A percentile compares a stretch with the other conserved stretches of the same genome.
Conservation (phyloP, 2,797 vertebrate species). For the Rhinophrynus dorsalis region DNA sequence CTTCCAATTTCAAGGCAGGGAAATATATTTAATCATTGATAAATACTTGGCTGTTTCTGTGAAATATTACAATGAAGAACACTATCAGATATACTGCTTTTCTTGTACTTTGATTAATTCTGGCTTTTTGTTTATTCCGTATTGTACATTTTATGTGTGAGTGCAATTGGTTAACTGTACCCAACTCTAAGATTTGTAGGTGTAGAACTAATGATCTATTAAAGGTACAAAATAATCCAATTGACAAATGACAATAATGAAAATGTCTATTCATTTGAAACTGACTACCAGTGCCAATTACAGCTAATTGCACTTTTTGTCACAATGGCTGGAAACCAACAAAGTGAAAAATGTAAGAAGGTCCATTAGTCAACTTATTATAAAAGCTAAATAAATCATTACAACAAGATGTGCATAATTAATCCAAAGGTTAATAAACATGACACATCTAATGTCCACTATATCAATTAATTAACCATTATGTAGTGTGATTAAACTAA, state of each 20-base stretch:
- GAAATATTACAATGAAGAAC: too few species aligned
- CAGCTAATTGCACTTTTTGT: conserved; percentile 16
- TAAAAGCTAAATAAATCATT: conserved; percentile 21
- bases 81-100: too few species aligned
- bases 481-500: conserved; percentile 15
- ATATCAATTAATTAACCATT: conserved; percentile 31
- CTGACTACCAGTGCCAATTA: neutral
- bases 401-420: conserved; percentile 1
- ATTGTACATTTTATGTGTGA: too few species aligned
- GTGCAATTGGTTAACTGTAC: too few species aligned
- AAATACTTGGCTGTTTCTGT: too few species aligned
- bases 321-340: neutral
- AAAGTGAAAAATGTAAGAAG: conserved; percentile 9
- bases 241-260: conserved; percentile 8
- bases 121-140: too few species aligned
- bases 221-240: too few species aligned
- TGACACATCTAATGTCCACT: conserved; percentile 14
- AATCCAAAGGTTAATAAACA: conserved; percentile 15
- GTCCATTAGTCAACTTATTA: conserved; percentile 5
- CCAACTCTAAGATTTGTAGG: too few species aligned
- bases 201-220: too few species aligned
- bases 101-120: too few species aligned
- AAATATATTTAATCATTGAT: too few species aligned
- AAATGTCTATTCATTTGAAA: neutral
- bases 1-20: too few species aligned